phyloP scores from a whole-genome alignment of 2,113 vertebrate species.

The Daubentonia madagascariensis region DNA sequence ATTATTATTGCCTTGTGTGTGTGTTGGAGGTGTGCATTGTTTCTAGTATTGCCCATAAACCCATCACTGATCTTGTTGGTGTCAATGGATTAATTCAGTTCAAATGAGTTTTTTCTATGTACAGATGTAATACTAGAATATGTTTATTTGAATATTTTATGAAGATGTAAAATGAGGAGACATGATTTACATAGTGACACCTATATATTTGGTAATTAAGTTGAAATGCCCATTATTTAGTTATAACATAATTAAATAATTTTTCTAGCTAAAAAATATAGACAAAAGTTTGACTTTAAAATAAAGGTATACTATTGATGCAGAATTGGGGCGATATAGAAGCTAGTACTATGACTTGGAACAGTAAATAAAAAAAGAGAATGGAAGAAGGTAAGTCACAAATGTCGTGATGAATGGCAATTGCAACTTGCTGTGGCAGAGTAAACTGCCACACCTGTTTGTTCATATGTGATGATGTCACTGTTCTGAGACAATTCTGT shows the following conservation, averaged over 20 bases:
- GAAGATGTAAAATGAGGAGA: slow-evolving; percentile 1
- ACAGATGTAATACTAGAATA: not conserved
- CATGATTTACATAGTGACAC: not conserved
- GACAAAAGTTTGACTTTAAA: not conserved
- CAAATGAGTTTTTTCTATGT: not conserved
- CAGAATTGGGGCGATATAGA: not conserved
- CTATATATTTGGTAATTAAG: not conserved
- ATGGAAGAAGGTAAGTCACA: not conserved
- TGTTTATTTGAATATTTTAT: slow-evolving; percentile 12
- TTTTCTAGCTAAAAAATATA: slow-evolving; percentile 9
- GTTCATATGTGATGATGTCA: not conserved
- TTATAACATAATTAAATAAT: not conserved
- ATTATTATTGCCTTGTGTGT: not conserved
- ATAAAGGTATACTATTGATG: not conserved
- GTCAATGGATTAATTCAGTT: not conserved
- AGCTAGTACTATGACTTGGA: not conserved
- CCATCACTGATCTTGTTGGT: not conserved
- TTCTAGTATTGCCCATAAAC: not conserved
- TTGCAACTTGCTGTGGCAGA: not conserved
- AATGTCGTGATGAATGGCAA: not conserved
- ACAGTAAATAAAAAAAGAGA: not conserved
- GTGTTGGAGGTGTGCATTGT: not conserved
- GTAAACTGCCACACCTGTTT: not conserved
- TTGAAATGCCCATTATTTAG: not conserved
- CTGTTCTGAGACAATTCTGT: not conserved